phyloP scores from a whole-genome alignment of 2,113 vertebrate species.

The Leiothrix lutea region DNA sequence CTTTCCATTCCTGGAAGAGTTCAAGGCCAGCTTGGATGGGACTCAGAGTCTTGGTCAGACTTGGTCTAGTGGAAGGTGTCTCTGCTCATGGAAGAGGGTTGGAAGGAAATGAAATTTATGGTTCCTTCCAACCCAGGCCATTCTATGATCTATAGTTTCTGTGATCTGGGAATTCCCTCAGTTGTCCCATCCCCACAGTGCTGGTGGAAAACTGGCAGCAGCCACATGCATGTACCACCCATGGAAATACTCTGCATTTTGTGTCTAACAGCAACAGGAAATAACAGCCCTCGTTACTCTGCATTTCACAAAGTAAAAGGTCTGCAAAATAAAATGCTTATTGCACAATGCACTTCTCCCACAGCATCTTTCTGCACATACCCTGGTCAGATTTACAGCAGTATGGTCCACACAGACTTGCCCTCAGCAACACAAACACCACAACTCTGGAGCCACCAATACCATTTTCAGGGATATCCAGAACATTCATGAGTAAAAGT shows the following conservation, averaged over 20 bases:
- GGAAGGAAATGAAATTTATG: not conserved
- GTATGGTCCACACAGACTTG: too few relatives aligned
- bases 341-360: not conserved
- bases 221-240: not conserved
- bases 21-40: not conserved
- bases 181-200: not conserved
- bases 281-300: not conserved
- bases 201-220: not conserved
- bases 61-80: not conserved
- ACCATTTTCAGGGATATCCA: not conserved
- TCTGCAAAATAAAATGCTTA: not conserved
- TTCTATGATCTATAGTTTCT: not conserved
- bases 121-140: not conserved
- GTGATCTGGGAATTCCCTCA: not conserved
- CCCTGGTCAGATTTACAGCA: not conserved
- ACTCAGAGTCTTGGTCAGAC: not conserved
- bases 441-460: not conserved
- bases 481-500: not conserved
- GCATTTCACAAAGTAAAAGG: not conserved
- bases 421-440: not conserved
- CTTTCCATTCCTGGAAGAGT: not conserved
- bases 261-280: not conserved
- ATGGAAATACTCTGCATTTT: not conserved
- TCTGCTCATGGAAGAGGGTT: not conserved
- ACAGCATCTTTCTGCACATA: accelerated